phyloP scores from a whole-genome alignment of 2,888 invertebrate genomes.

The Dascillus cervinus region DNA sequence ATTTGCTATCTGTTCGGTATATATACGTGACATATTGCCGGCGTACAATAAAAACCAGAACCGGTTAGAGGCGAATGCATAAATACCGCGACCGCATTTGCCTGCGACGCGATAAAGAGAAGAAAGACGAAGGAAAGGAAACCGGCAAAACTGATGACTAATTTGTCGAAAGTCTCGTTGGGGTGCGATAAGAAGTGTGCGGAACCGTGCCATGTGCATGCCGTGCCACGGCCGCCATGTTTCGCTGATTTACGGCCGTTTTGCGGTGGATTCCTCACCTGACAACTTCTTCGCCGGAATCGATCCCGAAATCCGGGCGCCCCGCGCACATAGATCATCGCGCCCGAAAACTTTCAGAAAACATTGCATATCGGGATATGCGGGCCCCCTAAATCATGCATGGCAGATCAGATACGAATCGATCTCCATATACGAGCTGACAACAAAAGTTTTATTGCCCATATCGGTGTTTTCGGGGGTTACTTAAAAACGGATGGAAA shows the following conservation, averaged over 20 bases:
- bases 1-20: conserved; percentile 31
- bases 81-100: conserved; percentile 29
- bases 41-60: conserved; percentile 29
- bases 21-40: conserved; percentile 38
- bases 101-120: conserved; percentile 29
- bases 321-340: too few species aligned
- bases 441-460: too few species aligned
- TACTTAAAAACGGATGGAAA: too few species aligned
- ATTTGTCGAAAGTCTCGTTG: conserved; percentile 38
- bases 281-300: conserved; percentile 22
- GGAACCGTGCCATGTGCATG: conserved; percentile 27
- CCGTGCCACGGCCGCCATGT: conserved; percentile 24
- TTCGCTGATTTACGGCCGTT: conserved; percentile 25
- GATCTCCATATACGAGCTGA: too few species aligned
- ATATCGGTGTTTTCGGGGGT: too few species aligned
- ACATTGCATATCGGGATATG: too few species aligned
- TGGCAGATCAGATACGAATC: too few species aligned
- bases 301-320: too few species aligned
- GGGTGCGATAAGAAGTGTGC: conserved; percentile 28
- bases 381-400: too few species aligned
- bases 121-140: conserved; percentile 27
- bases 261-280: conserved; percentile 26
- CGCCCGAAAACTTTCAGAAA: too few species aligned
- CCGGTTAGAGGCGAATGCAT: conserved; percentile 25
- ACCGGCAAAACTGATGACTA: conserved; percentile 38